Base-by-base conservation (phyloP, 2,113 vertebrate species). In the Mustela lutreola region DNA sequence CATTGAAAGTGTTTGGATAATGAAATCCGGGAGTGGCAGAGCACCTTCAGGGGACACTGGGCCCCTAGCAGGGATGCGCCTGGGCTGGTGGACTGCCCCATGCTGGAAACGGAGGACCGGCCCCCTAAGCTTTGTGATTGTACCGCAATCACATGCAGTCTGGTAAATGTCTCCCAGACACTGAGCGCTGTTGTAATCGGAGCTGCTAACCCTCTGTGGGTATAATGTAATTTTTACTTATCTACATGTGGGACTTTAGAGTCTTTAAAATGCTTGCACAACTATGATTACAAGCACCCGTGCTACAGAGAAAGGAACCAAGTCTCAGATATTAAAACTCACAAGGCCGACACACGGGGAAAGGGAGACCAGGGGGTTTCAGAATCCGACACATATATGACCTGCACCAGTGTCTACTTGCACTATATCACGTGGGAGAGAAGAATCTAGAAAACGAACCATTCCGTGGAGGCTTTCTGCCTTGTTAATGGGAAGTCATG, bases 371-470 rank as follows among this genome's bases (percentile, higher is more conserved):
- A 14, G 4, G 14, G 33, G 11, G 33, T 31, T 89, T 82, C 36
- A 33, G 26, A 90, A 56, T 10, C 31, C 18, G 24, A 33, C 70
- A 62, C 24, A 26, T 75, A 45, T 39, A 22, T 6, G 36, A 16
- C 22, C 24, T 0, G 7, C 33, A 2, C 22, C 12, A 5, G 24
- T 21, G 16, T 26, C 21, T 14, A 4, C 1, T 16, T 42, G 1
- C 22, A 5, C 45, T 53, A 9, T 62, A 9, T 62, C 22, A 80
- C 0, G 0, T 1, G 10, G 11, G 19, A 82, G 14, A 56, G n/a
- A 48, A 73, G 11, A 50, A 53, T 36, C 15, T 18, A 81, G 42
- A 70, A 60, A 58, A 70, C 22, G 26, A 73, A 12, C 14, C 11
- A 14, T 14, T 56, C 5, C 1, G 2, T 48, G 33, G 33, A 9